Evolutionary conservation across 2,888 invertebrate species (phyloP).

Genomic region (Dicycla oo): DNA sequence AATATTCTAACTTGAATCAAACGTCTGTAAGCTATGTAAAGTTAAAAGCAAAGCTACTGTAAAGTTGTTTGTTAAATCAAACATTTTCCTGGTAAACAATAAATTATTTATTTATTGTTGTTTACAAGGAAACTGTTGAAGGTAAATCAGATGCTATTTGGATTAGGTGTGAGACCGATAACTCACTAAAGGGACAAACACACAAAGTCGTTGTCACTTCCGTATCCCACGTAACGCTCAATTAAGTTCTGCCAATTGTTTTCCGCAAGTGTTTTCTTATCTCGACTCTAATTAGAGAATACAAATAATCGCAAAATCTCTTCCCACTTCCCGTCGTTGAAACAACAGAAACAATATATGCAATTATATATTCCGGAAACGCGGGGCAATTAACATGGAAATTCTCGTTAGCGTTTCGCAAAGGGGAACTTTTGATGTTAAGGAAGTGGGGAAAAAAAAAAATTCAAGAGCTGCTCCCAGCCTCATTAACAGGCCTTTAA

Average conservation of each 20-base stretch:
- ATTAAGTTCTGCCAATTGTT: slow-evolving; percentile 73
- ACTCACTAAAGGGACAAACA: slow-evolving; percentile 23
- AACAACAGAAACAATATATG: slow-evolving; percentile 86
- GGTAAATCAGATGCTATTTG: slow-evolving; percentile 7
- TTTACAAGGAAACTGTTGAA: too few species aligned
- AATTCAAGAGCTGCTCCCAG: slow-evolving; percentile 82
- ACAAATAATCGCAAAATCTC: slow-evolving; percentile 82
- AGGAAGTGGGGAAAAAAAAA: slow-evolving; percentile 80
- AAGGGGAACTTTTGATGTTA: slow-evolving; percentile 89
- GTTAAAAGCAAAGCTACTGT: background rate
- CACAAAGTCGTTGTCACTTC: slow-evolving; percentile 37
- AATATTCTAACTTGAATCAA: background rate
- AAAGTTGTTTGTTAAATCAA: background rate
- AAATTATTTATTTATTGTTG: too few species aligned
- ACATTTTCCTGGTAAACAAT: slow-evolving; percentile 6
- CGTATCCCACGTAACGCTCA: slow-evolving; percentile 63
- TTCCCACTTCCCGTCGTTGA: slow-evolving; percentile 74
- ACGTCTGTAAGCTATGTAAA: background rate
- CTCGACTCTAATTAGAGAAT: slow-evolving; percentile 77
- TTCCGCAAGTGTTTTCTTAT: slow-evolving; percentile 76
- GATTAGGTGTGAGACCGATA: slow-evolving; percentile 13
- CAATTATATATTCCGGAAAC: slow-evolving; percentile 86
- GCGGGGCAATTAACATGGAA: slow-evolving; percentile 87
- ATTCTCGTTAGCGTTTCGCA: slow-evolving; percentile 87
- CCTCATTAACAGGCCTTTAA: slow-evolving; percentile 88